phyloP scores from a whole-genome alignment of 2,888 invertebrate genomes.

The Amblyjoppa proteus region DNA sequence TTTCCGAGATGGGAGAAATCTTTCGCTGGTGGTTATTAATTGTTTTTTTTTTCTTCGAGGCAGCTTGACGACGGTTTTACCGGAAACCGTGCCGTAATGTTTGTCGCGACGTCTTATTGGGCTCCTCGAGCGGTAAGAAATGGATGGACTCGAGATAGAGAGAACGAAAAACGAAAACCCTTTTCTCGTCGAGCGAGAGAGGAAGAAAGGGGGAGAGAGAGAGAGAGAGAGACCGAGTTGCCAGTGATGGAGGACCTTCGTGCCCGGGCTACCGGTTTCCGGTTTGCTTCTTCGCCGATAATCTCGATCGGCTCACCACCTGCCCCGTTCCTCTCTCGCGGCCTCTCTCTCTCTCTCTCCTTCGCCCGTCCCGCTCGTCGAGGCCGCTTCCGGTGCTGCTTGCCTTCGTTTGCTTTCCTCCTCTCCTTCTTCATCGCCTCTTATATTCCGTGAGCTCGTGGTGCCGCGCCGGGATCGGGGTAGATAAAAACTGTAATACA shows the following conservation, averaged over 20 bases:
- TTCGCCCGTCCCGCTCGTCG: slow-evolving; percentile 33
- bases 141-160: slow-evolving; percentile 69
- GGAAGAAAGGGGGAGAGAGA: slow-evolving; percentile 7
- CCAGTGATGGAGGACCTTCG: slow-evolving; percentile 80
- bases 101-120: slow-evolving; percentile 73
- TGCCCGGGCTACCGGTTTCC: slow-evolving; percentile 80
- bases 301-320: slow-evolving; percentile 81
- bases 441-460: slow-evolving; percentile 54
- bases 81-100: slow-evolving; percentile 79
- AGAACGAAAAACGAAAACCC: slow-evolving; percentile 26
- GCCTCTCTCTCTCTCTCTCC: slow-evolving; percentile 27
- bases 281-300: slow-evolving; percentile 80
- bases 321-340: slow-evolving; percentile 70
- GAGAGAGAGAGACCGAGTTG: slow-evolving; percentile 31
- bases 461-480: slow-evolving; percentile 58
- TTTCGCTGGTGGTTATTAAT: not conserved
- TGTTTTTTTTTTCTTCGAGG: not conserved
- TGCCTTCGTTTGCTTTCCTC: slow-evolving; percentile 53
- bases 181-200: slow-evolving; percentile 5
- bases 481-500: slow-evolving; percentile 71
- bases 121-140: slow-evolving; percentile 67
- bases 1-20: not conserved
- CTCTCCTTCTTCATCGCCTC: slow-evolving; percentile 43
- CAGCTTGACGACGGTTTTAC: slow-evolving; percentile 71
- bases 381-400: slow-evolving; percentile 33